Base-by-base conservation (phyloP, 2,797 vertebrate genomes). In the Hipposideros larvatus region DNA sequence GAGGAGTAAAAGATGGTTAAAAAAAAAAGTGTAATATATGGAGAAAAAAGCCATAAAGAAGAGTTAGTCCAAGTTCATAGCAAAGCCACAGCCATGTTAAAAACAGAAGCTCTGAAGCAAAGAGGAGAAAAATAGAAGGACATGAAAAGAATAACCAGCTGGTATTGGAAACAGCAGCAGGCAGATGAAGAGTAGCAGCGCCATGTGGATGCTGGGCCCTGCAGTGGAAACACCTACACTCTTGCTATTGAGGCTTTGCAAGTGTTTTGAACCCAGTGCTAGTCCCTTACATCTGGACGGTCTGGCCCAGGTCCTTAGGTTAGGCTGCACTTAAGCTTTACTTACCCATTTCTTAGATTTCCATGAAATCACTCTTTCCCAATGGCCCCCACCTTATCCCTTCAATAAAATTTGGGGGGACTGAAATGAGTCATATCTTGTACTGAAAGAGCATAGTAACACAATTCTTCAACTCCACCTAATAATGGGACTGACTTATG, bases 121-220 rank as follows among this genome's bases (percentile, higher is more conserved):
- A 28, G 5, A 53, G 34, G 53, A 48, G 31, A 22, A 22, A 19
- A 21, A 46, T 5, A 7, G 28, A 24, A 85, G 19, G 15, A 16
- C 10, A 5, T 0, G 0, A 21, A 11, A 34, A 78, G 24, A 43
- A 37, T 15, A 21, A 43, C 18, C 22, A 68, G 14, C 24, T 1
- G 11, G 51, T 11, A 7, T 1, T 3, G 1, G 19, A 65, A 43
- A 80, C 22, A 66, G 48, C 51, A 78, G 53, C 11, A 19, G 61
- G n/a, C 61, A 53, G 43, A 26, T 15, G 43, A 11, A 37, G 41
- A 46, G 41, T 0, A 46, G 9, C 11, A 6, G 90, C 1, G 46
- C 46, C 21, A n/a, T 1, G 1, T 46, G 75, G 61, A 15, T 0
- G 3, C 59, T 0, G 1, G 0, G 11, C 21, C 43, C 65, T 6